Conservation (phyloP, 1,140 invertebrate genomes). For the Drosophila burlai region DNA sequence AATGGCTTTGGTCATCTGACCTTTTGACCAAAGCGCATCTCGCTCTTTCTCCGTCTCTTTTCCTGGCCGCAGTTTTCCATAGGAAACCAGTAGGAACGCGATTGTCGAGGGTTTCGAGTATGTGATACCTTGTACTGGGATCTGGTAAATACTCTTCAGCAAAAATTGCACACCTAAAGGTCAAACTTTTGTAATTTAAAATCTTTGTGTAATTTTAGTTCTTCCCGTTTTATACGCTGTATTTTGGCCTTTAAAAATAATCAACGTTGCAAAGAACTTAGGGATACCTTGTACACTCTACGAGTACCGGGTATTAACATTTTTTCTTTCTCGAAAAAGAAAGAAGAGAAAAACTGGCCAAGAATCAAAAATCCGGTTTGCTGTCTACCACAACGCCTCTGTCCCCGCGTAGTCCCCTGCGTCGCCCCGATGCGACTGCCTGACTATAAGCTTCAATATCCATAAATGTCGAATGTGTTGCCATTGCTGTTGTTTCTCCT, state of each 20-base stretch:
- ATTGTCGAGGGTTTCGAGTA: no score
- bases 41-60: not conserved
- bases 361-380: conserved; percentile 67
- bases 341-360: conserved; percentile 31
- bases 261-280: not conserved
- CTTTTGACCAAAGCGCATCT: conserved; percentile 58
- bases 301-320: not conserved
- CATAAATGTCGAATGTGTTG: conserved; percentile 80
- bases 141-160: not conserved
- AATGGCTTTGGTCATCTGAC: conserved; percentile 60
- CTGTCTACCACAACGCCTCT: conserved; percentile 51
- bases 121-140: not conserved
- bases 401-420: not conserved
- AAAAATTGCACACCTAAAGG: no score
- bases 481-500: conserved; percentile 52
- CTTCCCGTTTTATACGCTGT: not conserved
- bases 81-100: conserved; percentile 23
- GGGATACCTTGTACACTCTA: not conserved
- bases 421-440: conserved; percentile 29
- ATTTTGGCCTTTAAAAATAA: no score
- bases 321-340: conserved; percentile 20
- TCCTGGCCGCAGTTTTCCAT: conserved; percentile 58
- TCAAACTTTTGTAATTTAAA: no score
- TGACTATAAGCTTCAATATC: conserved; percentile 83
- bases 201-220: not conserved